A percentile compares a stretch with the other conserved stretches of the same genome.
Conservation (phyloP, 2,888 invertebrate genomes). For the Bursaphelenchus okinawaensis region DNA sequence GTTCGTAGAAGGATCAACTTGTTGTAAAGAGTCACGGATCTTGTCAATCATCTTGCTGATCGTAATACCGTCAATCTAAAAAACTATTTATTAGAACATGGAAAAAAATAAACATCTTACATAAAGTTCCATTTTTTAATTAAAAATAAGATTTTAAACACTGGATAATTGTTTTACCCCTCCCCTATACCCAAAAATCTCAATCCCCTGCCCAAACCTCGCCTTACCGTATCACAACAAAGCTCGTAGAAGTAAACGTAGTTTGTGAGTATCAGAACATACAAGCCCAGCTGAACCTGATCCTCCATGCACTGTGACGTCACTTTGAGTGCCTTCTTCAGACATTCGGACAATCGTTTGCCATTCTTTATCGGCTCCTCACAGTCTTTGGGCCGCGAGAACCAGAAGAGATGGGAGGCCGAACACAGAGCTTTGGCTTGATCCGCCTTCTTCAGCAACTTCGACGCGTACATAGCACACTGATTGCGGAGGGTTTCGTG, state of each 20-base stretch:
- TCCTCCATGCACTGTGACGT: conserved; percentile 93
- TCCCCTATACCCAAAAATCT: background rate
- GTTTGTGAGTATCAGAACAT: conserved; percentile 86
- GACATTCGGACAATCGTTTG: conserved; percentile 82
- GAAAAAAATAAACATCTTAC: too few species aligned
- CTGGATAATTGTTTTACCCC: background rate
- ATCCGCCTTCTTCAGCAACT: conserved; percentile 85
- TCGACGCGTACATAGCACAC: conserved; percentile 89
- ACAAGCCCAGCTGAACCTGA: conserved; percentile 88
- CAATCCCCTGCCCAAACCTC: background rate
- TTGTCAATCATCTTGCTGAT: conserved; percentile 77
- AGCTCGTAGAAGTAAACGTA: conserved; percentile 88
- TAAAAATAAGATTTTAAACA: conserved; percentile 14
- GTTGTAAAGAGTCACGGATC: conserved; percentile 85
- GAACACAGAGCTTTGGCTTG: conserved; percentile 72
- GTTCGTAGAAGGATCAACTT: conserved; percentile 87
- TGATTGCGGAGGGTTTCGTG: conserved; percentile 91
- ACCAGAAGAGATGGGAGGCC: conserved; percentile 89
- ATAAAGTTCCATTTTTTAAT: too few species aligned
- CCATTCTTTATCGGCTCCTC: conserved; percentile 73
- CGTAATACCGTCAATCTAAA: conserved; percentile 67
- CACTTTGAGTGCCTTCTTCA: conserved; percentile 80
- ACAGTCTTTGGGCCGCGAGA: conserved; percentile 24
- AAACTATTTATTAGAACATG: too few species aligned
- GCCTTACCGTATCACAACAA: conserved; percentile 68